Percentiles rank a stretch among this genome's conserved stretches.
phyloP scores from a whole-genome alignment of 2,888 invertebrate genomes.

The Leptogaster cylindrica region DNA sequence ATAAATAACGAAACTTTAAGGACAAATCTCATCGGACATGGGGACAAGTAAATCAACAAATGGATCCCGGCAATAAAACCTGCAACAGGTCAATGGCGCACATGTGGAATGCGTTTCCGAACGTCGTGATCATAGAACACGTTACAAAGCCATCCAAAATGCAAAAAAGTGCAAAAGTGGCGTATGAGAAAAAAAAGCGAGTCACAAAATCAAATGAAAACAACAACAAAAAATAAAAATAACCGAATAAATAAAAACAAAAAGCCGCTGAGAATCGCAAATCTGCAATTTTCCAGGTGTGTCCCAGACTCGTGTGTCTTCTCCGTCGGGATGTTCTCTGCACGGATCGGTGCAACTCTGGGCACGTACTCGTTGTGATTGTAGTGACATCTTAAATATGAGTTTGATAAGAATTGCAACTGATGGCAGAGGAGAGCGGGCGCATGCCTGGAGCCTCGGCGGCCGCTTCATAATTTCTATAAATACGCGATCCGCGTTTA shows the following conservation, averaged over 20 bases:
- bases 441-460: not conserved
- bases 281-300: constrained; percentile 37
- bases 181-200: not conserved
- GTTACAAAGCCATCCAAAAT: constrained; percentile 20
- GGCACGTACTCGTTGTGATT: not conserved
- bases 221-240: too few species aligned
- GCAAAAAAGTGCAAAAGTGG: constrained; percentile 15
- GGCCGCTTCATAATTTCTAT: constrained; percentile 8
- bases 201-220: not conserved
- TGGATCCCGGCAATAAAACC: constrained; percentile 21
- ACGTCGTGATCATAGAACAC: constrained; percentile 38
- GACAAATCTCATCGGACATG: constrained; percentile 33
- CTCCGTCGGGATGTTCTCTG: not conserved
- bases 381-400: constrained; percentile 30
- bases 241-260: too few species aligned
- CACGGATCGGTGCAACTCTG: too few species aligned
- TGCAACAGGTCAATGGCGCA: constrained; percentile 20
- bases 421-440: not conserved
- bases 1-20: constrained; percentile 37
- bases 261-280: constrained; percentile 11
- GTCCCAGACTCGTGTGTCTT: not conserved
- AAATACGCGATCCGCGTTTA: constrained; percentile 36
- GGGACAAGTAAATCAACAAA: constrained; percentile 40
- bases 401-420: constrained; percentile 14
- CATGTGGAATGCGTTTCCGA: constrained; percentile 34